These are phyloP conservation scores for Drosophila micromelanica DNA, from an alignment of 1,140 invertebrate genomes.

Conservation along the genomic window DNA sequence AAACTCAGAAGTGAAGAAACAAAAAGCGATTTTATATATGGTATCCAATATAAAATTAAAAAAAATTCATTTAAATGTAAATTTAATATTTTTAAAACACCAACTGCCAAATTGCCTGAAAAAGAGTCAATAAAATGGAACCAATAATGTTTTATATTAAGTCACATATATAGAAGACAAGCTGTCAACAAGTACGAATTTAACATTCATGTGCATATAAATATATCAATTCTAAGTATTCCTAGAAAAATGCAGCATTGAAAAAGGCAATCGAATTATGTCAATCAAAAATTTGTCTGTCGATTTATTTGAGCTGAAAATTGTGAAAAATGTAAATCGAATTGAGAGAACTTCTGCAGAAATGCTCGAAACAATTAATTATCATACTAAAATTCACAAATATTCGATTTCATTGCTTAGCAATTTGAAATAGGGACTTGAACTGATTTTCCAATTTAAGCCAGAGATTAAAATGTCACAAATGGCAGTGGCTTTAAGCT, in stretches of 20 bases:
- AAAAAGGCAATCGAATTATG: slow-evolving; percentile 2
- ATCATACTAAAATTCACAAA: background rate
- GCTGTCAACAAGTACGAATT: background rate
- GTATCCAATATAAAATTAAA: no score
- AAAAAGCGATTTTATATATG: no score
- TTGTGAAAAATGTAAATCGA: background rate
- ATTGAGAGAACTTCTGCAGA: background rate
- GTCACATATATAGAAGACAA: background rate
- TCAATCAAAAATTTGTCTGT: slow-evolving; percentile 16
- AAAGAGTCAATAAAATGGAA: background rate
- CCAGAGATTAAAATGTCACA: background rate
- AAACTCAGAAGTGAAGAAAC: no score
- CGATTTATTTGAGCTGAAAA: slow-evolving; percentile 5
- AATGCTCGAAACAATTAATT: background rate
- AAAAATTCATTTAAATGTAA: background rate
- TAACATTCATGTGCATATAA: background rate
- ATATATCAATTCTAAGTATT: background rate
- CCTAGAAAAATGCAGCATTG: background rate
- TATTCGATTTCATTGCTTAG: background rate
- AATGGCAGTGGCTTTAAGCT: slow-evolving; percentile 23
- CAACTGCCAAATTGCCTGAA: background rate
- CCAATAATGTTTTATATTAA: slow-evolving; percentile 1
- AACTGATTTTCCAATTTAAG: slow-evolving; percentile 8
- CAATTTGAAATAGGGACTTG: background rate
- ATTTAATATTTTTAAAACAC: background rate